Evolutionary conservation across 2,888 invertebrate species (phyloP), one percentile per base, ranked within the genome.

Genomic region (Osmoderma eremita): DNA sequence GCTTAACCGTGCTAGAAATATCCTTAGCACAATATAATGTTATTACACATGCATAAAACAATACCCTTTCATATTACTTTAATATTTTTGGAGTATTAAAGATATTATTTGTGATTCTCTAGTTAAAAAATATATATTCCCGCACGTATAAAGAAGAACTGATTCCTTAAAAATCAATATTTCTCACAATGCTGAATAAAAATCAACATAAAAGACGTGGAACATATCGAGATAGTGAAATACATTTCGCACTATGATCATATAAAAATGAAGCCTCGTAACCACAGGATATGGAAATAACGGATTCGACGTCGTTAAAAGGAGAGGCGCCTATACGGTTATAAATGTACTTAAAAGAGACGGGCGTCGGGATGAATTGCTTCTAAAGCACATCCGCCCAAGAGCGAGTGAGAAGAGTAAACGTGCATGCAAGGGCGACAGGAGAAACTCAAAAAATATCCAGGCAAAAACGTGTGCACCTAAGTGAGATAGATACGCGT

Each of bases 311-410:
- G 53, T 67, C 68, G 50, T 65, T 58, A 67, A 68, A 69, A 38
- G 56, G 49, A 67, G 67, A 61, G 24, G 30, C 49, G 20, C 54
- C 36, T 49, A 56, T 22, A 22, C 30, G 12, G 12, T 15, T 22
- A 36, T 56, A 61, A 66, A 58, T 50, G 62, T 69, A 58, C 63
- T 67, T 68, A 58, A 58, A 67, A 68, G 42, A 62, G 67, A 61
- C 17, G 45, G 15, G 30, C 58, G 30, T 24, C 12, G 45, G 45
- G 45, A 61, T 45, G 45, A 42, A 58, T 61, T 45, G 45, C 15
- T 45, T 38, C 63, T 66, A 66, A 65, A 63, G 51, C 41, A 22
- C 12, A 42, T 20, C 17, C 24, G 38, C 22, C 18, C 3, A 45
- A 56, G 58, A 45, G 64, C 64, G 45, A 15, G 62, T 61, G 63